These are phyloP conservation scores for Acropora yongei DNA, from an alignment of 64 coral and sea anemone species.

Conservation along the genomic window DNA sequence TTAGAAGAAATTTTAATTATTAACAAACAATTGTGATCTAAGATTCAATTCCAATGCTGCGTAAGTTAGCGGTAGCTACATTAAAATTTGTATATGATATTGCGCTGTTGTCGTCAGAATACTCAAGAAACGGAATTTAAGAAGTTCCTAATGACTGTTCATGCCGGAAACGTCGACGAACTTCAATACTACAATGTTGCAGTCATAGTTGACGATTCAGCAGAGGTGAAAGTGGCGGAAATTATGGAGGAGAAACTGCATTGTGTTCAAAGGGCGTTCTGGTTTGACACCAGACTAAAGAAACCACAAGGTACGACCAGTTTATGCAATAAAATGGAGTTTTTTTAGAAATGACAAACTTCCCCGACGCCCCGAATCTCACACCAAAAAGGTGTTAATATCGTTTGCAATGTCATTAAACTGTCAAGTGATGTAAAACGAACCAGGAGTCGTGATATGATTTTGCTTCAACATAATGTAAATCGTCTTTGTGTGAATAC, in stretches of 20 bases:
- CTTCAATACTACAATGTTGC: background rate
- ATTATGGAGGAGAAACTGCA: background rate
- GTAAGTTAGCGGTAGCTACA: background rate
- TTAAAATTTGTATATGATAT: background rate
- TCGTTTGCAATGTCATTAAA: too few species aligned
- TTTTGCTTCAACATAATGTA: too few species aligned
- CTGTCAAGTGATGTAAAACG: too few species aligned
- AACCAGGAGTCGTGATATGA: too few species aligned
- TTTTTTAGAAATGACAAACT: background rate
- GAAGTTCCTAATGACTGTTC: background rate
- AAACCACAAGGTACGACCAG: background rate
- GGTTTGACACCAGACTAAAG: background rate
- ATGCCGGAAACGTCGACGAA: background rate
- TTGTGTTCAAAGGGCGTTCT: background rate
- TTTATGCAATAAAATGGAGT: background rate
- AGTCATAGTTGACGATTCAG: background rate
- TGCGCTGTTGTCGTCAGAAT: background rate
- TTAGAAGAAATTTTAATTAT: too few species aligned
- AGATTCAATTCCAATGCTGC: too few species aligned
- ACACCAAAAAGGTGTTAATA: too few species aligned
- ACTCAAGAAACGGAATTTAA: background rate
- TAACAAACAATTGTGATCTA: too few species aligned
- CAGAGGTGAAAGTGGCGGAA: background rate
- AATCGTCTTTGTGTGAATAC: too few species aligned
- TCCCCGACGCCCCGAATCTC: background rate